A percentile compares a stretch with the other conserved stretches of the same genome.
Conservation (phyloP, 2,888 invertebrate genomes). For the Epinotia nisella region DNA sequence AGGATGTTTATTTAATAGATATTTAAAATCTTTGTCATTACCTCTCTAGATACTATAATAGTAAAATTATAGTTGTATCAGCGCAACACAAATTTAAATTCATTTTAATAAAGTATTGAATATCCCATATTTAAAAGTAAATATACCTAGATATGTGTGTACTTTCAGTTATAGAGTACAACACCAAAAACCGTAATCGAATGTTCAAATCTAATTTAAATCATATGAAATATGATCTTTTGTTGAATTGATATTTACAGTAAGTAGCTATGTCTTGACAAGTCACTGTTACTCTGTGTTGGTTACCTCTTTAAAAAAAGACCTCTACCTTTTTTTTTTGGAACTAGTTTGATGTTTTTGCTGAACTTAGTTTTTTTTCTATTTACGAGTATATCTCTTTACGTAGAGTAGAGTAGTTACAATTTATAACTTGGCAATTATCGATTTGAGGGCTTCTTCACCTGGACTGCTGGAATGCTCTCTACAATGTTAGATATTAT, state of each 20-base stretch:
- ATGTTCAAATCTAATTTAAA: conserved; percentile 43
- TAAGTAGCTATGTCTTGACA: conserved; percentile 28
- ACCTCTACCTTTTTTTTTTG: not conserved
- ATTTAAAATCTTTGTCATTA: conserved; percentile 69
- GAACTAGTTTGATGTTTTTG: conserved; percentile 1
- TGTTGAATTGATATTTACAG: conserved; percentile 27
- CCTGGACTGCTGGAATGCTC: no score
- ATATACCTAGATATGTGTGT: conserved; percentile 41
- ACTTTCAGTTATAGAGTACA: conserved; percentile 45
- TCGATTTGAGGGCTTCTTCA: conserved; percentile 3
- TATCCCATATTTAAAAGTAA: conserved; percentile 46
- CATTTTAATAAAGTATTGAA: conserved; percentile 50
- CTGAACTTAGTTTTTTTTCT: not conserved
- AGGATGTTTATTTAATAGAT: conserved; percentile 73
- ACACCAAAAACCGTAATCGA: conserved; percentile 45
- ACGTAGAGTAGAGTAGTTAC: conserved; percentile 10
- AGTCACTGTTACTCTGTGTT: conserved; percentile 5
- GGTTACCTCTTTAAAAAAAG: not conserved
- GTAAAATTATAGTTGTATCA: conserved; percentile 71
- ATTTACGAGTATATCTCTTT: not conserved
- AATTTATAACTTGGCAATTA: conserved; percentile 8
- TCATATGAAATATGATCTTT: conserved; percentile 39
- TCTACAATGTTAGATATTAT: no score
- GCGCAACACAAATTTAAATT: conserved; percentile 62
- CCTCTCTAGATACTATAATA: conserved; percentile 78